Conservation (phyloP, 1,140 invertebrate genomes). For the Dreissena rostriformis region DNA sequence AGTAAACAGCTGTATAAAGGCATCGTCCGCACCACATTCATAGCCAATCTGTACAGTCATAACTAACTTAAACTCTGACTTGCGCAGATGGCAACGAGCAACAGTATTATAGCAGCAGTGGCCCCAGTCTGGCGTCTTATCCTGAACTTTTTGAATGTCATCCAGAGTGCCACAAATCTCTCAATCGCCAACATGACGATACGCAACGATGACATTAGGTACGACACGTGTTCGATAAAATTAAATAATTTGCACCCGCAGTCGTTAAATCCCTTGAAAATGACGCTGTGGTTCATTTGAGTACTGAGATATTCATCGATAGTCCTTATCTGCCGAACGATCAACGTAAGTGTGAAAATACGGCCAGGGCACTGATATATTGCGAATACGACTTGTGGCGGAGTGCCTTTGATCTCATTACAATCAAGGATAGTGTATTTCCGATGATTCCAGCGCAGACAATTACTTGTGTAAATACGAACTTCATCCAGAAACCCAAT, state of each 20-base stretch:
- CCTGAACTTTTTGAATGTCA: constrained; percentile 67
- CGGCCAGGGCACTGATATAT: no score
- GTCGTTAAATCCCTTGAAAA: constrained; percentile 55
- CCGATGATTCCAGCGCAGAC: no score
- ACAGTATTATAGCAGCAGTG: constrained; percentile 61
- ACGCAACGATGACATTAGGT: constrained; percentile 75
- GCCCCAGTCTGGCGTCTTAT: constrained; percentile 66
- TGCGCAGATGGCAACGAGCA: constrained; percentile 58
- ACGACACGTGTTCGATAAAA: constrained; percentile 67
- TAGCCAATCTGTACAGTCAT: constrained; percentile 28
- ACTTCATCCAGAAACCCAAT: no score
- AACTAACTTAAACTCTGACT: constrained; percentile 38
- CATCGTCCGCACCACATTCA: constrained; percentile 31
- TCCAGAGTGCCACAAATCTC: constrained; percentile 68
- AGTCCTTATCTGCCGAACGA: no score
- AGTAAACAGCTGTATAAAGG: constrained; percentile 23
- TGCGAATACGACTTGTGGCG: no score
- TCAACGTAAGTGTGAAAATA: constrained; percentile 67
- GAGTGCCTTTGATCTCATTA: constrained; percentile 67
- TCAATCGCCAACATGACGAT: constrained; percentile 74
- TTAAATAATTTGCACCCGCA: constrained; percentile 67
- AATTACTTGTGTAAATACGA: no score
- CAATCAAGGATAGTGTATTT: no score
- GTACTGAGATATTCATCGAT: no score
- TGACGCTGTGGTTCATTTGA: constrained; percentile 22